Evolutionary conservation across 2,797 vertebrate genomes (phyloP), one percentile per base, ranked within the genome.

Genomic region (Crax fasciolata): DNA sequence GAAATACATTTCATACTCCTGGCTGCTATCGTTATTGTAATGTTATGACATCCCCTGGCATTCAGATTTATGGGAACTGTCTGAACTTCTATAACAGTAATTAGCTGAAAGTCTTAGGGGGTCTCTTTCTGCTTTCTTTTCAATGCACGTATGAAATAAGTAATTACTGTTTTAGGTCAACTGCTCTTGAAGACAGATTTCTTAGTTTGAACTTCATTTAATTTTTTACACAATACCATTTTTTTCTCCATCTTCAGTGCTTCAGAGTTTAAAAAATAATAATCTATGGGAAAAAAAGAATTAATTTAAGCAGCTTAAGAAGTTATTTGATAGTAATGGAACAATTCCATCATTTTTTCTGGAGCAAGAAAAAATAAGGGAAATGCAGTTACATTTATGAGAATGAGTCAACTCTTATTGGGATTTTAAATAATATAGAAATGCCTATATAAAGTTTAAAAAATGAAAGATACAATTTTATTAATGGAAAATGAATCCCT

Each of bases 21-120:
- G 24, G 63, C 35, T 93, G 38, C 63, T 94, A 61, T 41, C 30
- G 79, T 38, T 80, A 20, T 59, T 94, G 75, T 46, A 85, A 39
- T 83, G 44, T 65, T 95, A 89, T 73, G 62, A 93, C 74, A 94
- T 67, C 72, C 74, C 90, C 89, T 93, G 89, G 49, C 54, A 74
- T 79, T 85, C 90, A 84, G 72, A 96, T 97, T 97, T 96, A 97
- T 94, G 62, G 14, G 16, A 89, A 74, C 39, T 92, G 41, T 77
- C 93, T 76, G 55, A 79, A 92, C 28, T 49, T 92, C 63, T 83
- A 18, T 87, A 94, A 79, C 55, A 90, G 76, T 89, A 93, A 92
- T 72, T 90, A 92, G 18, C 5, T 77, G 11, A 21, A 77, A 46
- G 15, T 71, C 61, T 73, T 67, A 3, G 4, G 7, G 17, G 13